phyloP scores from a whole-genome alignment of 2,797 vertebrate species.

The Acanthornis magna region DNA sequence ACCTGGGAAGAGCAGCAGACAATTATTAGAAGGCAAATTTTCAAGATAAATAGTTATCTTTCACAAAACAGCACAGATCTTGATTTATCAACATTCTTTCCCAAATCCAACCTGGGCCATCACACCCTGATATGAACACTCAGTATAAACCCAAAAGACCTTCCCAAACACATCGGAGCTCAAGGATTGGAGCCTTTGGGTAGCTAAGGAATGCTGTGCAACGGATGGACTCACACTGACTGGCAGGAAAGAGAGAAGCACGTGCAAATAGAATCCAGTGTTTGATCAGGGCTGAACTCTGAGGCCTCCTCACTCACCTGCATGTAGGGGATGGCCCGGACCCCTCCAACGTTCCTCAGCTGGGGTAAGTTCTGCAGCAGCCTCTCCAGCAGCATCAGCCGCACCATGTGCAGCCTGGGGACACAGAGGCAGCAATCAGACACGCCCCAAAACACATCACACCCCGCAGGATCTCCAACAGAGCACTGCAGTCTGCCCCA shows the following conservation, averaged over 20 bases:
- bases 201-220: neutral
- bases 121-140: neutral
- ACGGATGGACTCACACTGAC: neutral
- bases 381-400: slow-evolving; percentile 94
- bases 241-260: neutral
- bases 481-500: neutral
- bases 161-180: neutral
- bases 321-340: slow-evolving; percentile 98
- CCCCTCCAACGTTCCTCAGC: slow-evolving; percentile 92
- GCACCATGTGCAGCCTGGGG: slow-evolving; percentile 93
- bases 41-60: neutral
- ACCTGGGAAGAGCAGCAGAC: slow-evolving; percentile 72
- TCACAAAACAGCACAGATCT: neutral
- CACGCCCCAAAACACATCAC: neutral
- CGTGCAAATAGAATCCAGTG: rapidly evolving
- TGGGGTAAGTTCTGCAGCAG: slow-evolving; percentile 92
- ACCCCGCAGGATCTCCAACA: neutral
- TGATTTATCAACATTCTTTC: neutral
- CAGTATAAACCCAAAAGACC: neutral
- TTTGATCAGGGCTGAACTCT: neutral
- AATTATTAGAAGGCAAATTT: neutral
- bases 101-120: neutral
- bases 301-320: slow-evolving; percentile 74
- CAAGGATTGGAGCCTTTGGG: neutral
- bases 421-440: neutral